Base-by-base conservation (phyloP, 2,113 vertebrate genomes). In the Blennius ocellaris region DNA sequence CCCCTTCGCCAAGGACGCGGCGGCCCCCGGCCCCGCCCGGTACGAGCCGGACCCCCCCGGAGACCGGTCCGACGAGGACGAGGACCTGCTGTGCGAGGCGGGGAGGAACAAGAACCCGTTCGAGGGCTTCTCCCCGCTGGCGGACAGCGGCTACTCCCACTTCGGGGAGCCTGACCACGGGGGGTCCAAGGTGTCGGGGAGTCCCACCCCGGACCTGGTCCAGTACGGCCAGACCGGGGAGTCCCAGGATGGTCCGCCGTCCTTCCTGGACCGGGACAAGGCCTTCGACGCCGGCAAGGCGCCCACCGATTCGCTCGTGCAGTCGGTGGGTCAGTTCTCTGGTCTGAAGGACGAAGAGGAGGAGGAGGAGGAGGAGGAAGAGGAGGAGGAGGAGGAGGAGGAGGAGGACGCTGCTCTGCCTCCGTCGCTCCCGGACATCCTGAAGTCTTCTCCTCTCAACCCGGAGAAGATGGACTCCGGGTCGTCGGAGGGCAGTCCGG, bases 201-300 rank as follows among this genome's bases (percentile, higher is more conserved):
- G 96, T 64, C 96, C 96, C 0, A 97, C 97, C 60, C 97, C 97
- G 11, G 97, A 99, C 84, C 92, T 99, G 85, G 97, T 98, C 44
- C 97, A 97, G 82, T 96, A 97, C 76, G 95, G 95, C 0, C 94
- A 94, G 21, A 94, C 93, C 54, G 96, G 92, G 78, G 95, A 96
- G 21, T 74, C 94, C 80, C 94, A 94, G 41, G 96, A 97, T 41
- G 85, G 69, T 1, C 71, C 87, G 7, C 82, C 88, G 8, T 92
- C 95, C 3, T 95, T 96, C 62, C 77, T 94, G 30, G 92, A 92
- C 2, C 94, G 95, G 47, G 96, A 93, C 59, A 93, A 95, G 52
- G 89, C 92, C 69, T 94, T 95, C 40, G 95, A 96, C 86, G 89
- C 93, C 6, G 90, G 95, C 69, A 95, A 95, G 39, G 88, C 79